A percentile compares a stretch with the other conserved stretches of the same genome.
Conservation (phyloP, 1,140 invertebrate genomes). For the Conus ventricosus region DNA sequence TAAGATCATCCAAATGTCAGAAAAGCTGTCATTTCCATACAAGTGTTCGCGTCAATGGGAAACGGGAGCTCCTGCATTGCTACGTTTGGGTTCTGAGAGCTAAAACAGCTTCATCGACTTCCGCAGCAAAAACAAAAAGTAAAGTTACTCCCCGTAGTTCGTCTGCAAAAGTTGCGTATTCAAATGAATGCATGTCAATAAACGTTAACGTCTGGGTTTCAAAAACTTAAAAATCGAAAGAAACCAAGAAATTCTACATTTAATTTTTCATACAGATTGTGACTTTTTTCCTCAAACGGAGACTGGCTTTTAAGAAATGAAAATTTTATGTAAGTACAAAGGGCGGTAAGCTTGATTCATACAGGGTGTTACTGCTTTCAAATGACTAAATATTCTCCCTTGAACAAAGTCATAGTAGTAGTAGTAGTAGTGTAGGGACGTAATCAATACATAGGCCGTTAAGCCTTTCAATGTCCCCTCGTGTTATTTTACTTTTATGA, state of each 20-base stretch:
- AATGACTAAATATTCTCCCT: neutral
- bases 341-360: neutral
- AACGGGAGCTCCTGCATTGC: neutral
- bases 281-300: neutral
- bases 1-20: neutral
- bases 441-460: too few species aligned
- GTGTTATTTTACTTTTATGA: too few species aligned
- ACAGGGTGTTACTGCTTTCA: neutral
- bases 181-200: neutral
- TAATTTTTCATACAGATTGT: neutral
- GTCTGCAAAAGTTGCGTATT: neutral
- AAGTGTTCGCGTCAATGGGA: neutral
- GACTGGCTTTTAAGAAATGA: neutral
- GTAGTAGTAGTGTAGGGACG: too few species aligned
- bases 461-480: too few species aligned
- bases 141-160: neutral
- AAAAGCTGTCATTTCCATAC: neutral
- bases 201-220: neutral
- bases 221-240: neutral
- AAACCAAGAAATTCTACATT: neutral
- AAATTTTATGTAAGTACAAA: slow-evolving; percentile 8
- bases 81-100: neutral
- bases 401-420: neutral
- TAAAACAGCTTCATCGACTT: neutral
- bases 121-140: slow-evolving; percentile 3